Evolutionary conservation across 2,888 invertebrate genomes (phyloP).

Genomic region (Eudasyphora cyanicolor): DNA sequence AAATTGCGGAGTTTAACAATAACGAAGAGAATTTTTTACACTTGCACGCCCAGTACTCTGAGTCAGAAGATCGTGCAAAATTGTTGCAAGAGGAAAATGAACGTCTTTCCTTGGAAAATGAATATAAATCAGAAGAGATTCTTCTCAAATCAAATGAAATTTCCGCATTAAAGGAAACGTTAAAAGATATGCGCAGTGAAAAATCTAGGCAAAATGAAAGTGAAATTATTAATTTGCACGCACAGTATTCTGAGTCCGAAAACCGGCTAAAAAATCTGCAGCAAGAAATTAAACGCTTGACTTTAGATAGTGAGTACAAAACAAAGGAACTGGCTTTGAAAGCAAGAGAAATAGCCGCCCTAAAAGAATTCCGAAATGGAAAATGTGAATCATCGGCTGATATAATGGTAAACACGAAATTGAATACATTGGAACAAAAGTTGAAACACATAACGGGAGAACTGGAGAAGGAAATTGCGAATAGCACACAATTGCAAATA

Average conservation of each 20-base stretch:
- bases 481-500: slow-evolving; percentile 26
- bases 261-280: neutral
- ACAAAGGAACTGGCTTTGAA: neutral
- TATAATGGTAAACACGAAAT: neutral
- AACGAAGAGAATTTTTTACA: slow-evolving; percentile 28
- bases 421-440: slow-evolving; percentile 37
- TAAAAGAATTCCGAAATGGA: slow-evolving; percentile 8
- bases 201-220: neutral
- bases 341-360: neutral
- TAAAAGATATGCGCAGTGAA: neutral
- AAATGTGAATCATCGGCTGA: neutral
- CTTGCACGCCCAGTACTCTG: slow-evolving; percentile 49
- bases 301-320: slow-evolving; percentile 39
- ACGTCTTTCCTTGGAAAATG: slow-evolving; percentile 36
- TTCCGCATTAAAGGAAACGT: neutral
- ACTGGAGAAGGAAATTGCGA: slow-evolving; percentile 47
- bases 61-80: slow-evolving; percentile 33
- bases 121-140: slow-evolving; percentile 36
- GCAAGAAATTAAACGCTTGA: slow-evolving; percentile 7
- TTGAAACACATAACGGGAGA: slow-evolving; percentile 28
- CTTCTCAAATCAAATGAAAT: neutral
- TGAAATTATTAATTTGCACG: slow-evolving; percentile 43
- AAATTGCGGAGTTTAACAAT: neutral
- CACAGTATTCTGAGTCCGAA: slow-evolving; percentile 40
- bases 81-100: neutral